These are phyloP conservation scores for Drosophila pseudoananassae DNA, from an alignment of 1,140 invertebrate species.

Conservation along the genomic window DNA sequence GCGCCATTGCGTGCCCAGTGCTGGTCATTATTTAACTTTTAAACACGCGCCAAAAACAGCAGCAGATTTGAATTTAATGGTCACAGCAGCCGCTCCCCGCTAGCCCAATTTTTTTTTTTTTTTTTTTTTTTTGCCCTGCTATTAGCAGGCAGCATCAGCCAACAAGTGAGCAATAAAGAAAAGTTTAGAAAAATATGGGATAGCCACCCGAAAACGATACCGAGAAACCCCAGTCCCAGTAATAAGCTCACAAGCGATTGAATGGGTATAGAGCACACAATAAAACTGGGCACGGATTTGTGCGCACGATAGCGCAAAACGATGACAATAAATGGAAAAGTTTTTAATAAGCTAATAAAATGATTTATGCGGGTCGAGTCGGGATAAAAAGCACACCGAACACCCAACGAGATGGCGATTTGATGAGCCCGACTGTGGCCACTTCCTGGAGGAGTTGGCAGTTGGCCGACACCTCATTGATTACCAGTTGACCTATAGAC, in stretches of 20 bases:
- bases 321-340: constrained; percentile 84
- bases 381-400: constrained; percentile 31
- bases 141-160: constrained; percentile 56
- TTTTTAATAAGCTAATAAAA: constrained; percentile 84
- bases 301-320: constrained; percentile 83
- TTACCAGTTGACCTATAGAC: not conserved
- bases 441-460: constrained; percentile 2
- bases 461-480: constrained; percentile 27
- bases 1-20: constrained; percentile 71
- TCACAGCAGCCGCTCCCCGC: constrained; percentile 35
- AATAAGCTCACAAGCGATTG: constrained; percentile 80
- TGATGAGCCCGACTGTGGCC: constrained; percentile 45
- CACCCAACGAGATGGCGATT: constrained; percentile 39
- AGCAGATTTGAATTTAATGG: constrained; percentile 81
- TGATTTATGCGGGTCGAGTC: constrained; percentile 77
- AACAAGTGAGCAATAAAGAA: constrained; percentile 83
- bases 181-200: constrained; percentile 82
- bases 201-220: constrained; percentile 15
- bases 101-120: not conserved
- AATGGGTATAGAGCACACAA: constrained; percentile 66
- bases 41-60: constrained; percentile 74
- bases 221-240: constrained; percentile 7
- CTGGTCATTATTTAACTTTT: constrained; percentile 79
- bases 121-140: constrained; percentile 25
- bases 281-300: constrained; percentile 78